Conservation (phyloP, 37 sponge, comb jelly and placozoan genomes). For the Theonella swinhoei region DNA sequence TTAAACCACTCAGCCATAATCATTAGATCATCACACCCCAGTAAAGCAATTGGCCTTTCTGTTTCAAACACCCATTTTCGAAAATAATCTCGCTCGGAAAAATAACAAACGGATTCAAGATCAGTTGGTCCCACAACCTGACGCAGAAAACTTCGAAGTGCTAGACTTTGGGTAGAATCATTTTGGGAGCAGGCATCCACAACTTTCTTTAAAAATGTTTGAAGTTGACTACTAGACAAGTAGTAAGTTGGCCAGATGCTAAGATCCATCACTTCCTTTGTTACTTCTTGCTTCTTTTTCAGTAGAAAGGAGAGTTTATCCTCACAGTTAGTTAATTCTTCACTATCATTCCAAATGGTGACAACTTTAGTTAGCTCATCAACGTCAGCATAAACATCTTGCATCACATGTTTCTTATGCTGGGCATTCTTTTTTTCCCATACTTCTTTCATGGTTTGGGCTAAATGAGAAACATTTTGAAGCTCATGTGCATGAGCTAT, state of each 20-base stretch:
- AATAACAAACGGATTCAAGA: background rate
- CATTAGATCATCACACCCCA: no score
- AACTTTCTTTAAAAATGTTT: background rate
- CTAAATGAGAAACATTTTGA: background rate
- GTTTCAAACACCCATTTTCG: background rate
- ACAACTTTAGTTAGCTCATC: no score
- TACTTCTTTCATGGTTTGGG: background rate
- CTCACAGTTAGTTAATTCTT: background rate
- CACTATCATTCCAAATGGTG: no score
- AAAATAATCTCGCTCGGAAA: background rate
- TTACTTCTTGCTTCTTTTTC: background rate
- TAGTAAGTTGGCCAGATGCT: background rate
- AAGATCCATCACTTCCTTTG: background rate
- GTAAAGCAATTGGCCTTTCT: no score
- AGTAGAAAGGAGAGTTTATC: background rate
- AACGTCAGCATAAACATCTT: no score
- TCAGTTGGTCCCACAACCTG: background rate
- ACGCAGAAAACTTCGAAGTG: background rate
- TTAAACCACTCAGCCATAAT: no score
- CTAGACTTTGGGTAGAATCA: background rate
- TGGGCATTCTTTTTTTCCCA: no score
- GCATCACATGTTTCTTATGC: no score
- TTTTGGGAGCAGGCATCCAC: background rate
- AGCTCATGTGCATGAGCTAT: background rate
- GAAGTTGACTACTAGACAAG: background rate